These are phyloP conservation scores for Pseudois nayaur DNA, from an alignment of 2,113 vertebrate genomes.

Conservation along the genomic window DNA sequence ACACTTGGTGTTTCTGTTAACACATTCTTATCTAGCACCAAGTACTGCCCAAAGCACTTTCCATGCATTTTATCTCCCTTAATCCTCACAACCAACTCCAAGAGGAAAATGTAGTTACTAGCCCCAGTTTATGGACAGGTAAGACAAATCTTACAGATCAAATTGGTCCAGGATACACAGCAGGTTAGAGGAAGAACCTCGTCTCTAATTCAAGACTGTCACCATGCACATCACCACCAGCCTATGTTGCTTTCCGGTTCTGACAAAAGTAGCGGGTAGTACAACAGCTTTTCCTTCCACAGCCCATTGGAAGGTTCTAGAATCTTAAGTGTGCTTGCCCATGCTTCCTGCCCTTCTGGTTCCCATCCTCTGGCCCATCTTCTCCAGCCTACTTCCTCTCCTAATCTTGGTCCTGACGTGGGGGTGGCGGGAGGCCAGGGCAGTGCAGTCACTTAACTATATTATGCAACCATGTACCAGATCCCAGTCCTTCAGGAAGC, in stretches of 20 bases:
- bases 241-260: not conserved
- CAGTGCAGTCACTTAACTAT: not conserved
- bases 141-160: not conserved
- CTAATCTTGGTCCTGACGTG: not conserved
- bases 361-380: not conserved
- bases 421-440: not conserved
- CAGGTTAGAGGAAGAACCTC: not conserved
- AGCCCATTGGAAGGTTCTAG: not conserved
- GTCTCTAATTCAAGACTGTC: not conserved
- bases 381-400: slow-evolving; percentile 20
- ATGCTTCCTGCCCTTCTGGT: not conserved
- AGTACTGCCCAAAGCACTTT: not conserved
- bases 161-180: not conserved
- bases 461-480: slow-evolving; percentile 67
- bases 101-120: not conserved
- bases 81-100: not conserved
- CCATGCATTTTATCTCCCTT: not conserved
- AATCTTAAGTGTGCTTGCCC: not conserved
- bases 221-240: not conserved
- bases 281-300: not conserved
- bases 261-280: not conserved
- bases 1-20: not conserved
- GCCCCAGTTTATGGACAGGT: not conserved
- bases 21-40: not conserved
- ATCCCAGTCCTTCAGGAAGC: slow-evolving; percentile 75